Evolutionary conservation across 2,888 invertebrate species (phyloP).

Genomic region (Vanessa cardui): DNA sequence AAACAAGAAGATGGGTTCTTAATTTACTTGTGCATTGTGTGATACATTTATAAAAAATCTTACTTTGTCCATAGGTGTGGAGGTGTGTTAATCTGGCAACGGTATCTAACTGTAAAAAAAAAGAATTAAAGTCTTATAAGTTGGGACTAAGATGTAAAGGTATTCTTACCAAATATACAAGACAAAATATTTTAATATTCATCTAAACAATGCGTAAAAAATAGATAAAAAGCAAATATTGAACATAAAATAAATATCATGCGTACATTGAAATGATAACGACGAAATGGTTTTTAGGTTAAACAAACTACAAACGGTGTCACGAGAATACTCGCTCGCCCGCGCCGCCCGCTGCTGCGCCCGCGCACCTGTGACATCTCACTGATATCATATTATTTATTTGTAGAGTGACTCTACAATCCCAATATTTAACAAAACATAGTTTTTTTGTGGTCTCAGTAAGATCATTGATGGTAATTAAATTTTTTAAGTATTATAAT

Average conservation of each 20-base stretch:
- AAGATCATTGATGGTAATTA: too few relatives aligned
- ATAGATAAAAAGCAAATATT: conserved; percentile 1
- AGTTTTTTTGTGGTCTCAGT: too few relatives aligned
- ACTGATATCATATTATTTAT: conserved; percentile 24
- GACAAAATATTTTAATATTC: conserved; percentile 4
- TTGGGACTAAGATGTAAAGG: not conserved
- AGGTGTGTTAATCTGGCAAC: not conserved
- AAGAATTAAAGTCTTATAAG: not conserved
- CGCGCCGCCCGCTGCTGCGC: conserved; percentile 12
- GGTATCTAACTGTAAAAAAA: not conserved
- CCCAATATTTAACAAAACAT: not conserved
- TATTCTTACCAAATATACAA: not conserved
- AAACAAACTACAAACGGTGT: conserved; percentile 35
- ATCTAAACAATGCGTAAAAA: not conserved
- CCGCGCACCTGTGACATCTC: conserved; percentile 34
- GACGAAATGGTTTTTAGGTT: conserved; percentile 35
- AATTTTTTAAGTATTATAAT: too few relatives aligned
- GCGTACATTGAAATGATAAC: conserved; percentile 22
- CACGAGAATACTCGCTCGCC: conserved; percentile 26
- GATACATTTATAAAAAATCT: not conserved
- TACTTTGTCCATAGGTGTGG: not conserved
- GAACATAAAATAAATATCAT: conserved; percentile 3
- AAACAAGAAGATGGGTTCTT: too few relatives aligned
- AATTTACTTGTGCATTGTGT: too few relatives aligned
- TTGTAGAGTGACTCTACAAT: conserved; percentile 15